Evolutionary conservation across 2,888 invertebrate species (phyloP), one percentile per base, ranked within the genome.

Genomic region (Agrochola litura): DNA sequence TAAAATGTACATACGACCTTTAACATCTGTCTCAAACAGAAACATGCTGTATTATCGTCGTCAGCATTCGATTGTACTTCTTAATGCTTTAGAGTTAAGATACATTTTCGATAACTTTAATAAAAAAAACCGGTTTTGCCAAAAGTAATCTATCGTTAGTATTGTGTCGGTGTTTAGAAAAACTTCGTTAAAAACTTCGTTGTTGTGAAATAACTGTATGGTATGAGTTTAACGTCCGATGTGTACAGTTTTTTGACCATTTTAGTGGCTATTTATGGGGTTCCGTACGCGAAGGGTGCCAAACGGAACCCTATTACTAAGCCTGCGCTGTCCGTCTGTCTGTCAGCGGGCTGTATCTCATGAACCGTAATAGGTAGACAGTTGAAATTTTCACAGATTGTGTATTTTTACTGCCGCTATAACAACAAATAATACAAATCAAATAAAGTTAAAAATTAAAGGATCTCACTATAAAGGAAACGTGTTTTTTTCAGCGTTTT

Each of bases 161-260:
- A 73, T 58, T 60, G 25, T 68, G n/a, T 30, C 52, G 49, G n/a
- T n/a, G 43, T 74, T 81, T 52, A 43, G 16, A 67, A 67, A 81
- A 67, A 63, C 14, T 14, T 37, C 41, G 22, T 30, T 30, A 67
- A 67, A 81, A 67, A 63, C 14, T 14, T 37, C 41, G 22, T 30
- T 30, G 16, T 61, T 77, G 61, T 63, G 25, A 63, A 77, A 56
- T 67, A 67, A 73, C 37, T 16, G 41, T 22, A 46, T 37, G n/a
- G 69, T 14, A 12, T 6, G 16, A 56, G 52, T 76, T 75, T 64
- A 72, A 54, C 37, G n/a, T 43, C 52, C 52, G 19, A 60, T 30
- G 4, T 43, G 12, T 74, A 41, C 9, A n/a, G 12, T 52, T 19
- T 49, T 61, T 25, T 6, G 25, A 5, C 16, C 3, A 49, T 52